Conservation (phyloP, 2,888 invertebrate species). For the Pollenia griseotomentosa region DNA sequence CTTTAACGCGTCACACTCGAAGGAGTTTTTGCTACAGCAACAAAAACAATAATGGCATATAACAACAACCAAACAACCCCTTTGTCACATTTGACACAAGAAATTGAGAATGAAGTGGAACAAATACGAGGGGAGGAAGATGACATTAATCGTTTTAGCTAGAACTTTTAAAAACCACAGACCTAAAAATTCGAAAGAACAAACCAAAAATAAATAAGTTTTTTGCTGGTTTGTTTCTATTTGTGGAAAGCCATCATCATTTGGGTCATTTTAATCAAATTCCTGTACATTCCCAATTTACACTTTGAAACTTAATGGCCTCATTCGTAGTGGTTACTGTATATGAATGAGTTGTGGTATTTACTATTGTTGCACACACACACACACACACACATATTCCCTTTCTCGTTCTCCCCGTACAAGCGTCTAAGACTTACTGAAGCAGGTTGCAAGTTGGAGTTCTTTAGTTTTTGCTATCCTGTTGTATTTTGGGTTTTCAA, state of each 20-base stretch:
- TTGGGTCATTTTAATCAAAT: slow-evolving; percentile 40
- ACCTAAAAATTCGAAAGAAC: not conserved
- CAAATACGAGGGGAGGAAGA: not conserved
- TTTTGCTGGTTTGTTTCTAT: slow-evolving; percentile 1
- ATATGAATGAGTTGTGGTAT: slow-evolving; percentile 4
- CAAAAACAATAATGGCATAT: slow-evolving; percentile 14
- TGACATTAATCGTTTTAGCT: slow-evolving; percentile 66
- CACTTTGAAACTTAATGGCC: not conserved
- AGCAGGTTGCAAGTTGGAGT: not conserved
- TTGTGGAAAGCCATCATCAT: slow-evolving; percentile 19
- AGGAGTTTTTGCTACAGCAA: slow-evolving; percentile 52
- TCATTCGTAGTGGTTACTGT: not conserved
- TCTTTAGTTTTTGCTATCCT: slow-evolving; percentile 36
- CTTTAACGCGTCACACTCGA: slow-evolving; percentile 68
- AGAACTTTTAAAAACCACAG: slow-evolving; percentile 43
- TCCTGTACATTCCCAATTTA: not conserved
- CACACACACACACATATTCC: not conserved
- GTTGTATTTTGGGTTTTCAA: slow-evolving; percentile 29
- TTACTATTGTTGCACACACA: not conserved
- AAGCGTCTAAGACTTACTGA: not conserved
- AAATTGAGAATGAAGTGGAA: not conserved
- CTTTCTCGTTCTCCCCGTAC: no score
- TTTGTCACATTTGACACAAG: slow-evolving; percentile 25
- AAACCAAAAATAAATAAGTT: not conserved
- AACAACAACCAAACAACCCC: slow-evolving; percentile 11